Percentiles rank a stretch among this genome's conserved stretches.
phyloP scores from a whole-genome alignment of 2,113 vertebrate species.

The Romanogobio albipinnatus region DNA sequence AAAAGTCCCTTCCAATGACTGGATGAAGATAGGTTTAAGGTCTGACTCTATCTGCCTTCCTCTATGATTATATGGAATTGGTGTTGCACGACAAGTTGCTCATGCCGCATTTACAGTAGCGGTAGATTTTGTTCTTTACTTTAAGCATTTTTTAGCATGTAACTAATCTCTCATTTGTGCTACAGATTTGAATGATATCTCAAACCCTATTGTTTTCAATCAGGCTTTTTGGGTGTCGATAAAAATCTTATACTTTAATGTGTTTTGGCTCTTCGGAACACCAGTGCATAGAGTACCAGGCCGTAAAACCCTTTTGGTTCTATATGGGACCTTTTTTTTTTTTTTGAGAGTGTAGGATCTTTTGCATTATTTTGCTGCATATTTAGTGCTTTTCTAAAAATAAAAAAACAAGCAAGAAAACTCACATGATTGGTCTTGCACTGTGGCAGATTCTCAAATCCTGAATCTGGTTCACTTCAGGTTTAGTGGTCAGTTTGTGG shows the following conservation, averaged over 20 bases:
- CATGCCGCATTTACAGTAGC: too few relatives aligned
- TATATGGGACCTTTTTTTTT: not conserved
- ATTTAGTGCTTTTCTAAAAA: not conserved
- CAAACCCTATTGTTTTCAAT: too few relatives aligned
- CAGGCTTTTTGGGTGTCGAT: too few relatives aligned
- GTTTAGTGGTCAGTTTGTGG: not conserved
- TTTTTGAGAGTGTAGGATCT: not conserved
- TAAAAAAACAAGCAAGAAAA: not conserved
- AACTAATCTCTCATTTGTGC: too few relatives aligned
- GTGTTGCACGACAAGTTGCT: too few relatives aligned
- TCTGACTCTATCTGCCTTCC: too few relatives aligned
- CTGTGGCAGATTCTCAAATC: not conserved
- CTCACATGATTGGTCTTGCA: not conserved
- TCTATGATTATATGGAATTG: too few relatives aligned
- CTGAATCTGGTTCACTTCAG: not conserved
- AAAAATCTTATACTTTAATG: not conserved
- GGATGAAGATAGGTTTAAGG: too few relatives aligned
- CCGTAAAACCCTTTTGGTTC: not conserved
- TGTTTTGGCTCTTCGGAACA: not conserved
- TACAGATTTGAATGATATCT: too few relatives aligned
- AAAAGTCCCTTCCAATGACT: too few relatives aligned
- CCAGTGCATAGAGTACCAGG: not conserved
- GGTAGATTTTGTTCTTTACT: too few relatives aligned
- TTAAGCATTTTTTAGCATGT: too few relatives aligned
- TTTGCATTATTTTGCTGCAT: not conserved